Evolutionary conservation across 1,140 invertebrate species (phyloP), one percentile per base, ranked within the genome.

Genomic region (Drosophila quadrilineata): DNA sequence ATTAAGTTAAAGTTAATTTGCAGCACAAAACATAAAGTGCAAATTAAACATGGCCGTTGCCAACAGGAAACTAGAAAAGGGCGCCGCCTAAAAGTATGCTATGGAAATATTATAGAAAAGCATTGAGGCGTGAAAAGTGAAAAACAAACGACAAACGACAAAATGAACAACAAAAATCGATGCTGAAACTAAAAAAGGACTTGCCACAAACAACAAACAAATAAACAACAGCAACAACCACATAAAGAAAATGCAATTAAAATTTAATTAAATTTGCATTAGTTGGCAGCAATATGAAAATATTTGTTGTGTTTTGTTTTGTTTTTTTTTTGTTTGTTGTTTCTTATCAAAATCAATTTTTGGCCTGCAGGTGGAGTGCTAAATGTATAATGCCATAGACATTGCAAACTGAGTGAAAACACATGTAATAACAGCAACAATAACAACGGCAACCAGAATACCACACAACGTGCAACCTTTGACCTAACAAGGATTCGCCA

Each of bases 191-290:
- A n/a, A n/a, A n/a, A n/a, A n/a, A n/a, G n/a, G n/a, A n/a, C n/a
- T n/a, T n/a, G n/a, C n/a, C n/a, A n/a, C n/a, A n/a, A n/a, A n/a
- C n/a, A n/a, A n/a, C n/a, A n/a, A n/a, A n/a, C n/a, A n/a, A n/a
- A n/a, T n/a, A n/a, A n/a, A n/a, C n/a, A n/a, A n/a, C n/a, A n/a
- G n/a, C n/a, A n/a, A n/a, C n/a, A n/a, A n/a, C n/a, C n/a, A 35
- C 24, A 43, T 12, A 41, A 41, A 41, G 28, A 54, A 73, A 75
- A 21, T 71, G 66, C 67, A 63, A 75, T 71, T 49, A 21, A 56
- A 68, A 16, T 63, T 54, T 9, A 43, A 56, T 28, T 75, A 80
- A 71, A 62, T 59, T 60, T 68, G 29, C 53, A 63, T 75, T 77
- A 59, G 62, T n/a, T n/a, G n/a, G n/a, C n/a, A n/a, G 22, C 49